Base-by-base conservation (phyloP, 2,888 invertebrate species). In the Eumerus sabulonum region DNA sequence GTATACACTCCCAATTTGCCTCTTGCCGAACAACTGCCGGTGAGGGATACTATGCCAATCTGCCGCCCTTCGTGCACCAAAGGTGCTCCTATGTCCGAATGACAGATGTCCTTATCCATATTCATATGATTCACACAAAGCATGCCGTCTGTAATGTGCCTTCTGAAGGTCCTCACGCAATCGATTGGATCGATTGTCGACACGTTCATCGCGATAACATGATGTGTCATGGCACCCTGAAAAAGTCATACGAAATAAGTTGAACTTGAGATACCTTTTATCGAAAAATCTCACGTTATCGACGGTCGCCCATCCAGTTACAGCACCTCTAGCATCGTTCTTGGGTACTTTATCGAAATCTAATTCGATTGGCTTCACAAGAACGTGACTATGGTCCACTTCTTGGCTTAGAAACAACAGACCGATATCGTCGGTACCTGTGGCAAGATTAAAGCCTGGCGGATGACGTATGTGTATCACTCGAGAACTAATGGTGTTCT, bases 391-490 rank as follows among this genome's bases (percentile, higher is more conserved):
- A 5, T 50, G 27, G 0, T 86, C 84, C 42, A 87, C 83, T 64
- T 88, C 86, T 44, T 82, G 84, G 1, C 84, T 85, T 60, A 87
- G 81, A 84, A 88, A 85, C 1, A 88, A 70, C 44, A 87, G 83
- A 13, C 87, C 88, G 35, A 87, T 77, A 71, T 85, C 83, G 60
- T 84, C 83, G 11, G 82, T 82, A 13, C 85, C 71, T 9, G 81
- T 81, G 27, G 16, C 50, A 9, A 68, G 9, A 60, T 79, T 51
- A 40, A 74, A 79, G 17, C 82, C 83, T 11, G 82, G 79, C 9
- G 85, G 84, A 60, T 82, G 82, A 57, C 85, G 83, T n/a, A 85
- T 82, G 50, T 87, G 88, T 4, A 86, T 87, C 9, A 87, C 86
- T 0, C 84, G 83, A 11, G 82, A 83, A 11, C 84, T 54, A 5